Base-by-base conservation (phyloP, 2,113 vertebrate genomes). In the Thinocorus orbignyianus region DNA sequence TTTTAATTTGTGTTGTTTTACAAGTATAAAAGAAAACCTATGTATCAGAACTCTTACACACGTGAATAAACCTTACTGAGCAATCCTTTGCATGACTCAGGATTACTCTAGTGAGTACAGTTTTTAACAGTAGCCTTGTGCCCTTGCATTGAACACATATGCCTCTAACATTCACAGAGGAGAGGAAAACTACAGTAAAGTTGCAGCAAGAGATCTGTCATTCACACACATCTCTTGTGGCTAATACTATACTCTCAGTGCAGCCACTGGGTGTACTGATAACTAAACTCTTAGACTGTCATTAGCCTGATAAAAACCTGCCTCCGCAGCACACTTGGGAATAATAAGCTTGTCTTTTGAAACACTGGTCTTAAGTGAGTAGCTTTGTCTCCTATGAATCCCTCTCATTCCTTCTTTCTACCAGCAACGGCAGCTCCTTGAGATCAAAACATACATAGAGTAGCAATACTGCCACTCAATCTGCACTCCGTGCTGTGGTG, bases 1-100 rank as follows among this genome's bases (percentile, higher is more conserved):
- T 48, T 96, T 92, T 95, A 97, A 96, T 97, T 82, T 39, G 52
- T 61, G 52, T 33, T 84, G 48, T 52, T 92, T 95, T 76, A 95
- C 93, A 95, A 79, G 19, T 91, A 89, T 41, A 81, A 89, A 91
- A 92, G 54, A 89, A 90, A 80, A 58, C 9, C 7, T 62, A 23
- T 1, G 4, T 51, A 68, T 57, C 52, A 88, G 68, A 70, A 18
- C 55, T 55, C 30, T 91, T 81, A 78, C 2, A 91, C 35, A 71
- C 0, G 7, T 48, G 39, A 93, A 81, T 31, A 86, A 89, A 25
- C 37, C 41, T 80, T 73, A 57, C 2, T 28, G 58, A 92, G 58
- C 33, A 80, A 73, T 44, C 44, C 37, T 44, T 41, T 49, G 37
- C 48, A 62, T 41, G 16, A 81, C 46, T 57, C 26, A 3, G 48